Conservation (phyloP, 2,888 invertebrate genomes). For the Xanthorhoe designata region DNA sequence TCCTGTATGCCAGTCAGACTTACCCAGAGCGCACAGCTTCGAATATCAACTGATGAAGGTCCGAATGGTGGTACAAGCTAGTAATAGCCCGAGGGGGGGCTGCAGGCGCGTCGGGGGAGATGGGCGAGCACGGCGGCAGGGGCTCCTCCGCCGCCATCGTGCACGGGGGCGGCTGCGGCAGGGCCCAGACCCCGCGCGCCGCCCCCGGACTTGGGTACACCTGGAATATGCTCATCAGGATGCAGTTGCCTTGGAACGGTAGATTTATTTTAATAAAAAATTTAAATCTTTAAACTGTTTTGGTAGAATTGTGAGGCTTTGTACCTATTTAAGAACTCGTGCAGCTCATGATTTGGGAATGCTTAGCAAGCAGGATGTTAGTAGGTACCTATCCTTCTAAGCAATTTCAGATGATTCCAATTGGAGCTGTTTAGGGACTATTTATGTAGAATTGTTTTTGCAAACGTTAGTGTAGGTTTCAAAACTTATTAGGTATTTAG, state of each 20-base stretch:
- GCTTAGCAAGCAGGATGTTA: too few species aligned
- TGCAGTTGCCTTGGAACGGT: not conserved
- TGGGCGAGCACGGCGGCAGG: slow-evolving; percentile 76
- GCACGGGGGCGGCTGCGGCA: slow-evolving; percentile 92
- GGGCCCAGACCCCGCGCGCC: slow-evolving; percentile 95
- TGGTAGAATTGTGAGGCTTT: too few species aligned
- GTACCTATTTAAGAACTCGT: too few species aligned
- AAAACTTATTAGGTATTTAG: too few species aligned
- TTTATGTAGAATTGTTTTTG: too few species aligned
- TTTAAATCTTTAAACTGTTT: too few species aligned
- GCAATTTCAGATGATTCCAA: too few species aligned
- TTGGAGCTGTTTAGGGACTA: too few species aligned
- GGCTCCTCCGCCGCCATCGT: slow-evolving; percentile 91
- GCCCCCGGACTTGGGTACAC: slow-evolving; percentile 95
- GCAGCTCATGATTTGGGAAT: too few species aligned
- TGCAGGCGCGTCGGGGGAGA: slow-evolving; percentile 76
- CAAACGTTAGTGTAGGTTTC: too few species aligned
- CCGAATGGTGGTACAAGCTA: slow-evolving; percentile 74
- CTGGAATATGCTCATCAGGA: slow-evolving; percentile 52
- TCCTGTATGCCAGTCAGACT: slow-evolving; percentile 31
- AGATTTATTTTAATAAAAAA: too few species aligned
- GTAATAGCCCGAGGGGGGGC: slow-evolving; percentile 73
- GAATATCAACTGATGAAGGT: slow-evolving; percentile 90
- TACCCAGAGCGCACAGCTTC: slow-evolving; percentile 95
- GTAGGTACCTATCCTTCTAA: too few species aligned